Percentiles rank a stretch among this genome's conserved stretches.
These are phyloP conservation scores for Cryptocephalus moraei DNA, from an alignment of 2,888 invertebrate species.

Conservation along the genomic window DNA sequence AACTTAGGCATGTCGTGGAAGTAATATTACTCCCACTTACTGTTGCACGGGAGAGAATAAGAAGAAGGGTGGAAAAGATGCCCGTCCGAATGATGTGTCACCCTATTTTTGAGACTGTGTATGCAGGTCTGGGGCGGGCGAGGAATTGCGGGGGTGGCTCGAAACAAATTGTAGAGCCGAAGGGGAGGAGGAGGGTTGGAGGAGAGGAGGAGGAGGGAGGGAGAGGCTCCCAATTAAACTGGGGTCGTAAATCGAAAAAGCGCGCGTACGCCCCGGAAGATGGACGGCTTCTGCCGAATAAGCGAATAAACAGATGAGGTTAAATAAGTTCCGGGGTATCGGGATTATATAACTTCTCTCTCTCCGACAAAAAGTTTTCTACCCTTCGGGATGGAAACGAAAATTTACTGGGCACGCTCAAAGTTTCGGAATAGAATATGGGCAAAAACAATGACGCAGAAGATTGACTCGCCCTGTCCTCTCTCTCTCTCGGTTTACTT, in stretches of 20 bases:
- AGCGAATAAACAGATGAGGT: conserved; percentile 31
- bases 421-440: conserved; percentile 18
- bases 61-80: conserved; percentile 12
- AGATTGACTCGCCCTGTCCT: conserved; percentile 21
- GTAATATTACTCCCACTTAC: conserved; percentile 39
- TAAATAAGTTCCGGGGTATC: conserved; percentile 28
- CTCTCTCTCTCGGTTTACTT: conserved; percentile 15
- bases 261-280: conserved; percentile 26
- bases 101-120: conserved; percentile 22
- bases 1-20: conserved; percentile 39
- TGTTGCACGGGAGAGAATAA: conserved; percentile 33
- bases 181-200: background rate
- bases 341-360: conserved; percentile 23
- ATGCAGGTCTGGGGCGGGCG: conserved; percentile 26
- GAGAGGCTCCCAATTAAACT: conserved; percentile 34
- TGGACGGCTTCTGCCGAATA: conserved; percentile 30
- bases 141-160: conserved; percentile 19
- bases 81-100: conserved; percentile 1
- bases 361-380: conserved; percentile 23
- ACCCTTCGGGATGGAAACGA: conserved; percentile 14
- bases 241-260: conserved; percentile 30
- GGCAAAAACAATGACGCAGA: conserved; percentile 28
- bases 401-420: conserved; percentile 20
- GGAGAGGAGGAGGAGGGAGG: conserved; percentile 13
- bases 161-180: conserved; percentile 28